Evolutionary conservation across 2,888 invertebrate genomes (phyloP).

Genomic region (Chelonus formosanus): DNA sequence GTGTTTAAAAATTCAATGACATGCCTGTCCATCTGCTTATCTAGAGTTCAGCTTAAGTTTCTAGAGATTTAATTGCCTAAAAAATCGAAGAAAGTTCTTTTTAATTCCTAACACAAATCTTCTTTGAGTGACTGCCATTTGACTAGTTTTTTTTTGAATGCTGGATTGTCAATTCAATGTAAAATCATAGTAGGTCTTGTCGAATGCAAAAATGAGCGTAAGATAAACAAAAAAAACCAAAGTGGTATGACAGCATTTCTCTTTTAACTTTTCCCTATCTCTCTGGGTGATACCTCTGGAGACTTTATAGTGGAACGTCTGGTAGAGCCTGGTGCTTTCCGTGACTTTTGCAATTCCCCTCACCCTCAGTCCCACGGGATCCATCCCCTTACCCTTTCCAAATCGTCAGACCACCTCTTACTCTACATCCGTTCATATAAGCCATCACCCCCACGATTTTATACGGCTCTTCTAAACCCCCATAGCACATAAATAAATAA

Average conservation of each 20-base stretch:
- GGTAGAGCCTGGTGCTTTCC: conserved; percentile 44
- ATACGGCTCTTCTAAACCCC: conserved; percentile 48
- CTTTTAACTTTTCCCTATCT: conserved; percentile 55
- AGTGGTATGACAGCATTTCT: conserved; percentile 65
- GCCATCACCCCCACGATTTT: conserved; percentile 35
- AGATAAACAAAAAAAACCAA: conserved; percentile 41
- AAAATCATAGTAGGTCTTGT: not conserved
- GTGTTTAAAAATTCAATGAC: too few species aligned
- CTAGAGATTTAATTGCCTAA: too few species aligned
- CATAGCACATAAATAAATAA: conserved; percentile 64
- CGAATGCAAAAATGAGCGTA: conserved; percentile 12
- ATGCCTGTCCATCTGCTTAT: too few species aligned
- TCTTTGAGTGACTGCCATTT: not conserved
- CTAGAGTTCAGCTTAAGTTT: too few species aligned
- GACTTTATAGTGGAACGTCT: conserved; percentile 50
- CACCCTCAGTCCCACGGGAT: conserved; percentile 39
- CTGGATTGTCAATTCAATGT: not conserved
- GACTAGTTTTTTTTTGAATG: not conserved
- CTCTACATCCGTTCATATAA: conserved; percentile 31
- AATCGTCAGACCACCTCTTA: conserved; percentile 42
- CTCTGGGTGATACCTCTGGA: conserved; percentile 51
- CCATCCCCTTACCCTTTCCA: conserved; percentile 27
- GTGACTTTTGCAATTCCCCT: conserved; percentile 59
- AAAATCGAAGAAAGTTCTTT: too few species aligned
- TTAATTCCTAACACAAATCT: not conserved